Evolutionary conservation across 2,888 invertebrate species (phyloP).

Genomic region (Trachelus stipa): DNA sequence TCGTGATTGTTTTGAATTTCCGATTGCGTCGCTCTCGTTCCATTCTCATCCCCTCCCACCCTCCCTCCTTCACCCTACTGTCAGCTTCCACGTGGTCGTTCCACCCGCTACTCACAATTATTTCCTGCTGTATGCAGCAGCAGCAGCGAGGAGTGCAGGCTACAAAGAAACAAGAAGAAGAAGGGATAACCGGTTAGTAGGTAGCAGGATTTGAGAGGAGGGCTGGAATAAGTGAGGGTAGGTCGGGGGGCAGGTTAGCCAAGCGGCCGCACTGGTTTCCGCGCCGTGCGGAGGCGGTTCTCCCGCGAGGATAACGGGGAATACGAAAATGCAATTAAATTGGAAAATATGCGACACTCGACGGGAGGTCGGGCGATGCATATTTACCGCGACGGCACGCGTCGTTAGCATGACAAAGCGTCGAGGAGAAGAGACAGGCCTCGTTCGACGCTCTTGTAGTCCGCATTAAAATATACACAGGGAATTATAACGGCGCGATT

Average conservation of each 20-base stretch:
- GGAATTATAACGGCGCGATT: neutral
- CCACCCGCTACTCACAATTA: neutral
- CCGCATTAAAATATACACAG: neutral
- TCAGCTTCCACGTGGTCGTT: neutral
- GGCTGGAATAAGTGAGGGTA: too few species aligned
- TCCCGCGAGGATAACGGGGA: constrained; percentile 32
- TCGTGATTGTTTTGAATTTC: constrained; percentile 15
- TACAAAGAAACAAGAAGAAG: neutral
- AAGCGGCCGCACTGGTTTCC: neutral
- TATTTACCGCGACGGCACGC: constrained; percentile 58
- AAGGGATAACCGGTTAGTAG: neutral
- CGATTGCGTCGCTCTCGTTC: constrained; percentile 1
- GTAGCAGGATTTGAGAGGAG: neutral
- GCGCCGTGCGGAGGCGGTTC: neutral
- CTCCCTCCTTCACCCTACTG: neutral
- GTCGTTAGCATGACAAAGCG: constrained; percentile 64
- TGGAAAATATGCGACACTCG: constrained; percentile 58
- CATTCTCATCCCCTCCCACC: neutral
- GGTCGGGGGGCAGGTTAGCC: too few species aligned
- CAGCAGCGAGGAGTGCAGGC: neutral
- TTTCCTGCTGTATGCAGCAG: neutral
- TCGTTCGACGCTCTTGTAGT: neutral
- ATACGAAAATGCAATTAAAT: constrained; percentile 66
- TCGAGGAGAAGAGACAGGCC: neutral
- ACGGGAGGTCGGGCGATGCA: constrained; percentile 45